Base-by-base conservation (phyloP, 2,113 vertebrate genomes). In the Oostethus manadensis region DNA sequence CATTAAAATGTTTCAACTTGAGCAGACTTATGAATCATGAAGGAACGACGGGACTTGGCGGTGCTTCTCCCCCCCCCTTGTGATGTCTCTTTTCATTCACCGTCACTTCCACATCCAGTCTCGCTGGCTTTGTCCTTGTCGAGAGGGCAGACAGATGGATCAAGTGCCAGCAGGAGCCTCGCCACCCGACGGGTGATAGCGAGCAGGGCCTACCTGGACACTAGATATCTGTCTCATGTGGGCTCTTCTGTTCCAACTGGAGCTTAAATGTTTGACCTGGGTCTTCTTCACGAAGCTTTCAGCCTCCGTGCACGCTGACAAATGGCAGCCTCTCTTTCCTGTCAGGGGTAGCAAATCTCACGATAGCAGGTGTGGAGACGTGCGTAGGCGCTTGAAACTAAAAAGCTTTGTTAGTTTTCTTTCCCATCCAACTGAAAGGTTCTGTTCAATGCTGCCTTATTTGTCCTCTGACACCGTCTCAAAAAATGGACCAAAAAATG, bases 101-200 rank as follows among this genome's bases (percentile, higher is more conserved):
- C 78, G 84, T 76, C 81, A 43, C 67, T 86, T 88, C 87, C 83
- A 87, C 78, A 87, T 86, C 82, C 87, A 33, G 66, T 51, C 70
- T 71, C 59, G 61, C 68, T 68, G 46, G 69, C 71, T 29, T 57
- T 67, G 87, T 88, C 86, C 85, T 91, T 88, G 86, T 57, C 74
- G 70, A 53, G 66, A 72, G 78, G 82, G 63, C 68, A 16, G 60
- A 67, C 67, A 1, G 47, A 50, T 58, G 22, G 43, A 23, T 58
- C 22, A 46, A 45, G 16, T 68, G 66, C 76, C 66, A 79, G 81
- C 73, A 62, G 72, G 83, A 66, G 63, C 57, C 23, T 10, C 43
- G 64, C 66, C 67, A 48, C 80, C 74, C 63, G 16, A 55, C 15
- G 15, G 71, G 79, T 74, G 59, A 69, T 63, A 60, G 61, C 58